Evolutionary conservation across 2,113 vertebrate genomes (phyloP).

Genomic region (Gavialis gangeticus): DNA sequence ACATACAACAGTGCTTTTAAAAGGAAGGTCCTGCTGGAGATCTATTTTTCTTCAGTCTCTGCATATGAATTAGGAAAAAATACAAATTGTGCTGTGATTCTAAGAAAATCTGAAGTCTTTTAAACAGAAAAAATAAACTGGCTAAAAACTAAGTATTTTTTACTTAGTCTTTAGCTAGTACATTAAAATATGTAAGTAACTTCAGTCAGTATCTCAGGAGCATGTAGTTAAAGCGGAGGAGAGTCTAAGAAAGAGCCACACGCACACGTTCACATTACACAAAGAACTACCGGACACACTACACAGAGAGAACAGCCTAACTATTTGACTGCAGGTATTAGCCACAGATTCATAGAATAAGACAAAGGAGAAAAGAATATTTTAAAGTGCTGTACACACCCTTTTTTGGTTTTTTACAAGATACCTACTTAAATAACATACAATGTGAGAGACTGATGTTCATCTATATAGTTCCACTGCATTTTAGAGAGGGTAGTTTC

Average conservation of each 20-base stretch:
- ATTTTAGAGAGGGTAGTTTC: not conserved
- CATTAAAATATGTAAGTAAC: not conserved
- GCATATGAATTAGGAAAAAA: not conserved
- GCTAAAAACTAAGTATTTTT: too few relatives aligned
- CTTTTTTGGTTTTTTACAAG: too few relatives aligned
- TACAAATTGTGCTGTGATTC: not conserved
- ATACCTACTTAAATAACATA: too few relatives aligned
- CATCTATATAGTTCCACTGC: not conserved
- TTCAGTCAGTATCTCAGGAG: not conserved
- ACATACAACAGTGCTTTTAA: not conserved
- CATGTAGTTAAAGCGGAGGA: not conserved
- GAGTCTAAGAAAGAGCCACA: not conserved
- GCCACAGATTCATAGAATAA: not conserved
- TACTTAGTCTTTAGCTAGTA: too few relatives aligned
- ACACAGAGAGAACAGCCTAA: too few relatives aligned
- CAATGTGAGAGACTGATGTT: too few relatives aligned
- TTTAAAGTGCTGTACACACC: not conserved
- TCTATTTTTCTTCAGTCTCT: not conserved
- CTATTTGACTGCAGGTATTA: not conserved
- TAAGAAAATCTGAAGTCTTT: accelerated
- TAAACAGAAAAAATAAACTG: not conserved
- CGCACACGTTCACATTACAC: too few relatives aligned
- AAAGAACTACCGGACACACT: too few relatives aligned
- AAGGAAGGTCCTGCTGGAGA: not conserved
- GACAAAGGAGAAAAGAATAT: not conserved